Evolutionary conservation across 92 coral and sea anemone genomes (phyloP).

Genomic region (Bergia puertoricense): DNA sequence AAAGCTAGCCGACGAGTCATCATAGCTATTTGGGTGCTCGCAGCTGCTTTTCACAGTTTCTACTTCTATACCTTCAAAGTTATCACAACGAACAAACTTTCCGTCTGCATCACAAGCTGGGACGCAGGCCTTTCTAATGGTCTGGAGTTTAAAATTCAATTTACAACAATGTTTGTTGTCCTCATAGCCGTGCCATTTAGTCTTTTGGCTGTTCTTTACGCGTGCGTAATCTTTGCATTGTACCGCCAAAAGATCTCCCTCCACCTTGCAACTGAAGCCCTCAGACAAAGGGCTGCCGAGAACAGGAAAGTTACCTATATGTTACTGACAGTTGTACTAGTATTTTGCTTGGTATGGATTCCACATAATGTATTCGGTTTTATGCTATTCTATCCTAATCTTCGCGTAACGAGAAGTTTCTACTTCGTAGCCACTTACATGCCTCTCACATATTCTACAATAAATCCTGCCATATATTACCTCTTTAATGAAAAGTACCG

Average conservation of each 20-base stretch:
- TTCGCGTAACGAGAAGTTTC: neutral
- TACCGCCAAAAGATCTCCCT: conserved; percentile 4
- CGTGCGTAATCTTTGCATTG: conserved; percentile 5
- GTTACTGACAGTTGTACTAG: conserved; percentile 3
- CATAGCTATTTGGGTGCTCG: neutral
- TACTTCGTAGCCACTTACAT: neutral
- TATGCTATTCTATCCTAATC: neutral
- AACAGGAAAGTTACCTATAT: conserved; percentile 34
- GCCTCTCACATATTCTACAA: conserved; percentile 16
- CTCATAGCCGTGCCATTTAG: neutral
- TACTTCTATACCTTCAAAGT: conserved; percentile 24
- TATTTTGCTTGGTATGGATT: neutral
- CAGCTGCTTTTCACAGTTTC: conserved; percentile 2
- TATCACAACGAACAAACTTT: neutral
- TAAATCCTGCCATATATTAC: conserved; percentile 15
- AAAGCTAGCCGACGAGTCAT: conserved; percentile 1
- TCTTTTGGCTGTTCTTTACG: conserved; percentile 7
- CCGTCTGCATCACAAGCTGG: conserved; percentile 18
- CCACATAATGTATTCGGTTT: neutral
- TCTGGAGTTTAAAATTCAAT: conserved; percentile 10
- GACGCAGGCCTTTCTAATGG: neutral
- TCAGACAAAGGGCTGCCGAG: conserved; percentile 24
- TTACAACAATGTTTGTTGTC: conserved; percentile 2
- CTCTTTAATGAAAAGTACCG: conserved; percentile 19
- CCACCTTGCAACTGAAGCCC: conserved; percentile 5